phyloP scores from a whole-genome alignment of 2,113 vertebrate genomes.

The Phalacrocorax brasilianus region DNA sequence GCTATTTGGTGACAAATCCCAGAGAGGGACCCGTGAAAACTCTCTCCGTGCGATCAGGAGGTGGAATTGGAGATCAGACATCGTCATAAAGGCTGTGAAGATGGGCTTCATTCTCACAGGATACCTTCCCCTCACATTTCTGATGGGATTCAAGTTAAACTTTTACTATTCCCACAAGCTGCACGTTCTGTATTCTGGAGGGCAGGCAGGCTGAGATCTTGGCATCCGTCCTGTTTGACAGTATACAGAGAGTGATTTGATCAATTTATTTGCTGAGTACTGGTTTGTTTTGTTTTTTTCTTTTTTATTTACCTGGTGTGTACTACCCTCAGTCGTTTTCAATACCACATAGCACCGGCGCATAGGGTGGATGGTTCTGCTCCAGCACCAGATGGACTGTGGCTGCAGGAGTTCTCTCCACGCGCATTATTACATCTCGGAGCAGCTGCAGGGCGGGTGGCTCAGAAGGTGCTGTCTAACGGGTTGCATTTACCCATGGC shows the following conservation, averaged over 20 bases:
- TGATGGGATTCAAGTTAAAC: background rate
- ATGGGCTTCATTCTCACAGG: background rate
- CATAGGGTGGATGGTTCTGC: background rate
- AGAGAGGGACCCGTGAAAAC: background rate
- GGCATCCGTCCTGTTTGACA: background rate
- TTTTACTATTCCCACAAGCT: background rate
- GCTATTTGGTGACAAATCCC: background rate
- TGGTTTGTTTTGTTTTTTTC: no score
- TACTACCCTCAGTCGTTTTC: background rate
- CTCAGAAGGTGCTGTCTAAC: accelerated
- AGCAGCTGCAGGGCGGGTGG: background rate
- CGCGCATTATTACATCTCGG: background rate
- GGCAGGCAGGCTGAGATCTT: background rate
- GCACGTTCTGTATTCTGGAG: background rate
- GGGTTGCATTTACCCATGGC: background rate
- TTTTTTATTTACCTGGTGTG: background rate
- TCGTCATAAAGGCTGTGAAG: background rate
- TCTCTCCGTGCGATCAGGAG: background rate
- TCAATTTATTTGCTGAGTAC: background rate
- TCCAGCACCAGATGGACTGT: background rate
- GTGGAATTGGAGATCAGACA: background rate
- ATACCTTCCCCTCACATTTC: background rate
- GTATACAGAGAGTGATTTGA: background rate
- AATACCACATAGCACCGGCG: background rate
- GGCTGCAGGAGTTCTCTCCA: background rate